A percentile compares a stretch with the other conserved stretches of the same genome.
These are phyloP conservation scores for Sesia apiformis DNA, from an alignment of 2,888 invertebrate genomes.

Conservation along the genomic window DNA sequence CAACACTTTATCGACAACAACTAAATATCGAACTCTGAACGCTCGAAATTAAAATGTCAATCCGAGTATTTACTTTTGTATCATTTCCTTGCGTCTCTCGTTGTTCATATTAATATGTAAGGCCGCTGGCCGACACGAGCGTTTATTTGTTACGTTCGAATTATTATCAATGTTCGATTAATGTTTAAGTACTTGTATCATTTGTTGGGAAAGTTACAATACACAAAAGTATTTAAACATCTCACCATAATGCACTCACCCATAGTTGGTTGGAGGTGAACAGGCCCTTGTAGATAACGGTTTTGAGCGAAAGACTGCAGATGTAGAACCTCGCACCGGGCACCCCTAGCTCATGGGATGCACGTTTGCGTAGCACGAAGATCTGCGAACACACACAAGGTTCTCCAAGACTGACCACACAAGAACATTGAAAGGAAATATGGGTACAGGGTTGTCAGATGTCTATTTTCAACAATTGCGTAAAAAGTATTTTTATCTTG, in stretches of 20 bases:
- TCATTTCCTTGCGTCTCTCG: too few species aligned
- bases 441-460: neutral
- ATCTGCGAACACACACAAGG: constrained; percentile 74
- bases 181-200: too few species aligned
- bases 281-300: constrained; percentile 97
- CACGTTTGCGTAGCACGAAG: constrained; percentile 93
- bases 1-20: too few species aligned
- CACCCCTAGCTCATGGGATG: constrained; percentile 90
- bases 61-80: too few species aligned
- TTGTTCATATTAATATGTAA: too few species aligned
- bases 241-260: constrained; percentile 46
- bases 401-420: constrained; percentile 9
- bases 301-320: constrained; percentile 92
- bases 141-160: too few species aligned
- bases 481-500: too few species aligned
- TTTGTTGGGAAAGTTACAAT: too few species aligned
- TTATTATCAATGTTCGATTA: too few species aligned
- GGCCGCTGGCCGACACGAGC: too few species aligned
- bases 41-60: too few species aligned
- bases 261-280: constrained; percentile 96
- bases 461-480: neutral
- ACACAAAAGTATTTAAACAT: neutral
- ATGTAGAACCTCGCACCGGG: constrained; percentile 95
- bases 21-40: too few species aligned
- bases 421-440: neutral